Evolutionary conservation across 2,797 vertebrate species (phyloP).

Genomic region (Tiaroga cobitis): DNA sequence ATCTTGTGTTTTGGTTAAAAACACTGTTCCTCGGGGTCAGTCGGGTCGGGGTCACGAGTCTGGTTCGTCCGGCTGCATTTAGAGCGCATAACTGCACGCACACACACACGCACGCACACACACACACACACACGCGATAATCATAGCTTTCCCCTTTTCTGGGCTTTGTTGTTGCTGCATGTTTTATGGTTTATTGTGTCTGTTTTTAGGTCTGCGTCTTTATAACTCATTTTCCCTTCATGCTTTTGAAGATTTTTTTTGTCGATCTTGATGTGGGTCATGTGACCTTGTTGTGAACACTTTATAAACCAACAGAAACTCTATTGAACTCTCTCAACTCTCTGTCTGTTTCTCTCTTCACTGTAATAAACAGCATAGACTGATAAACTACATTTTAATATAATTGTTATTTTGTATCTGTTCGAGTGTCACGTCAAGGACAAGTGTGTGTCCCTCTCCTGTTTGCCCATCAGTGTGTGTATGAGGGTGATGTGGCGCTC

Average conservation of each 20-base stretch:
- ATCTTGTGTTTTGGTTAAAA: conserved; percentile 16
- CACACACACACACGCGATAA: conserved; percentile 66
- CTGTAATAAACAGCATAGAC: neutral
- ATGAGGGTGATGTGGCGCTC: neutral
- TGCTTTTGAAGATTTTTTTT: neutral
- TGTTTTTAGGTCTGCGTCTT: neutral
- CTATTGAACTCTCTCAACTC: neutral
- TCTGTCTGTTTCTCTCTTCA: neutral
- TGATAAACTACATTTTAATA: neutral
- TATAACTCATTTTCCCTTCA: neutral
- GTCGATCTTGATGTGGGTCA: conserved; percentile 14
- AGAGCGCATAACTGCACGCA: conserved; percentile 58
- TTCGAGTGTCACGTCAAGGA: neutral
- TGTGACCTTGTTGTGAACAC: neutral
- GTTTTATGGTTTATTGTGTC: conserved; percentile 70
- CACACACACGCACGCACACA: conserved; percentile 59
- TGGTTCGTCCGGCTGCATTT: conserved; percentile 39
- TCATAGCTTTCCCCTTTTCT: conserved; percentile 71
- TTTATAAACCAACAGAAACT: conserved; percentile 3
- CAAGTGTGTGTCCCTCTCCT: neutral
- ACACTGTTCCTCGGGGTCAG: neutral
- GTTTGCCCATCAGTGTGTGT: neutral
- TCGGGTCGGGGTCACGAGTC: neutral
- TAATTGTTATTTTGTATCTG: neutral
- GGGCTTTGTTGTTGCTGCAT: conserved; percentile 71